Evolutionary conservation across 2,888 invertebrate species (phyloP).

Genomic region (Epistrophe eligans): DNA sequence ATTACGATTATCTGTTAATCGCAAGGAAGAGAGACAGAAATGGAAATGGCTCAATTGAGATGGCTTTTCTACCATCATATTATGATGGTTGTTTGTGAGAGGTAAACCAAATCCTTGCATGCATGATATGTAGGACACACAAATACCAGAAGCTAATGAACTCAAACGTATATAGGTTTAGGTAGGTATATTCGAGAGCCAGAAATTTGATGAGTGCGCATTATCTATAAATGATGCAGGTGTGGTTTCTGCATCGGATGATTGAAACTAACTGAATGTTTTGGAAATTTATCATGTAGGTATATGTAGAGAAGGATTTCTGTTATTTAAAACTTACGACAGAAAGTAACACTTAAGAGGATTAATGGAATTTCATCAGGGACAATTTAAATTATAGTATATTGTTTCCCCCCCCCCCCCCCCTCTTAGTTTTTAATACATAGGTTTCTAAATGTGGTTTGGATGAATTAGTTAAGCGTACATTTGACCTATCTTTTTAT

Average conservation of each 20-base stretch:
- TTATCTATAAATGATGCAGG: conserved; percentile 27
- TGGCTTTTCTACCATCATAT: not conserved
- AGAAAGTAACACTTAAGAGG: no score
- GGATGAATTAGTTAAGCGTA: no score
- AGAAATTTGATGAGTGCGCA: conserved; percentile 30
- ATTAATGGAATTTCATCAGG: no score
- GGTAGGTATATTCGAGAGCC: no score
- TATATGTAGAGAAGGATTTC: no score
- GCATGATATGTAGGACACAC: conserved; percentile 28
- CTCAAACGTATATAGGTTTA: not conserved
- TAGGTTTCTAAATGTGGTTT: no score
- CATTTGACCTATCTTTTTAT: no score
- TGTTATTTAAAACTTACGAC: no score
- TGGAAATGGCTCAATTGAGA: conserved; percentile 59
- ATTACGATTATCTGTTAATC: conserved; percentile 75
- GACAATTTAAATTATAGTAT: no score
- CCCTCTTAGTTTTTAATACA: no score
- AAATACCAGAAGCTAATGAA: conserved; percentile 22
- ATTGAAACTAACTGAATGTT: conserved; percentile 1
- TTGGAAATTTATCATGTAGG: no score
- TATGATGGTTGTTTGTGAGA: conserved; percentile 5
- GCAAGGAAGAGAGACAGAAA: conserved; percentile 39
- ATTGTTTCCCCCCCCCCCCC: no score
- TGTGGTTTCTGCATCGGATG: not conserved
- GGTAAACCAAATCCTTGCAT: conserved; percentile 43